Evolutionary conservation across 2,797 vertebrate genomes (phyloP), one percentile per base, ranked within the genome.

Genomic region (Typhlichthys eigenmanni): DNA sequence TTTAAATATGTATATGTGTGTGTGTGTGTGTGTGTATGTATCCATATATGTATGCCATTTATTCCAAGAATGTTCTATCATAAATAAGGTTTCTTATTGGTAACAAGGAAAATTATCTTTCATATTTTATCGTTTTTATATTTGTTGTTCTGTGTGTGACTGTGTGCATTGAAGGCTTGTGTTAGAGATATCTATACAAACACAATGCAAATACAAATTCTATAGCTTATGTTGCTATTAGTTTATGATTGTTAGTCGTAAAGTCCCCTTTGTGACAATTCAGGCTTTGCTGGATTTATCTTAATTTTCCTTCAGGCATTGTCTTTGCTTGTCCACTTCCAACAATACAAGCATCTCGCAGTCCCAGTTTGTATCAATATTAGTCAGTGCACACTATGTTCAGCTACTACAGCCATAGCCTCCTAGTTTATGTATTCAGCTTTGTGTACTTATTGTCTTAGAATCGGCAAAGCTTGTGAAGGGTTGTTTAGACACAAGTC

Each of bases 351-450:
- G 32, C 62, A 62, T 13, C 24, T 24, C 3, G 0, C 24, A 29
- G 5, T 61, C 13, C 45, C 34, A 48, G 10, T 5, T 57, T 64
- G 47, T 49, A 50, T 73, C 54, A 9, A 32, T 49, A 68, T 9
- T 29, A 34, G 34, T 63, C 5, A 50, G 16, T 52, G n/a, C 46
- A 19, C 24, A 29, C 24, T 29, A 29, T 71, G 51, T 75, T 76
- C 60, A 57, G 34, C 43, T 16, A 49, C 45, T 58, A 45, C 51
- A 69, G 55, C 38, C 56, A 57, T 75, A 71, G 34, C 49, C 50
- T 69, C 43, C 49, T 47, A 38, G 65, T 68, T 65, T 59, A 55
- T 64, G 34, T 49, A 58, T 68, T 60, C 2, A 71, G 73, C 68
- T 64, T 47, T 60, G 46, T 74, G 48, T 63, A 34, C 24, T 73